Evolutionary conservation across 2,888 invertebrate species (phyloP).

Genomic region (Drosophila affinis): DNA sequence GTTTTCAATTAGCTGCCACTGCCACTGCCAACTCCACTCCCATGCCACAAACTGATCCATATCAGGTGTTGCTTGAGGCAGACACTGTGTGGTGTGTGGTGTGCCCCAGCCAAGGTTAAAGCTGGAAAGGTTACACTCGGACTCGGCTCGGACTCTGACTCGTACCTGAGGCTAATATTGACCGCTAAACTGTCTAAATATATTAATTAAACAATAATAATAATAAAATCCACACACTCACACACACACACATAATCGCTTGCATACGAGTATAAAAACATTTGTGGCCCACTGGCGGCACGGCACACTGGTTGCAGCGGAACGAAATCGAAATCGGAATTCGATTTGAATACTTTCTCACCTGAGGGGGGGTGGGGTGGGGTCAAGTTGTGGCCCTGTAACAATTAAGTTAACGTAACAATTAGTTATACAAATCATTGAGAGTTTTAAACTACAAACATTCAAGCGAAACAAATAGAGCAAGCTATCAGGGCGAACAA

Average conservation of each 20-base stretch:
- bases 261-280: slow-evolving; percentile 12
- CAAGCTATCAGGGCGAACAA: not conserved
- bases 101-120: slow-evolving; percentile 54
- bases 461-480: not conserved
- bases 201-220: slow-evolving; percentile 67
- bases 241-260: no score
- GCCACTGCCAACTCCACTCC: slow-evolving; percentile 30
- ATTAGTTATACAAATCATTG: not conserved
- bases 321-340: slow-evolving; percentile 16
- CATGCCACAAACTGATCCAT: slow-evolving; percentile 54
- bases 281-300: slow-evolving; percentile 15
- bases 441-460: slow-evolving; percentile 2
- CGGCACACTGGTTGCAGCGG: slow-evolving; percentile 56
- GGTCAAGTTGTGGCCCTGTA: slow-evolving; percentile 34
- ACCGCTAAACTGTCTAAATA: slow-evolving; percentile 71
- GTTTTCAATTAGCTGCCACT: slow-evolving; percentile 70
- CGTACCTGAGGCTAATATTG: slow-evolving; percentile 53
- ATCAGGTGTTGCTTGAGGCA: slow-evolving; percentile 49
- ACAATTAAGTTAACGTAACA: slow-evolving; percentile 29
- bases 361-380: slow-evolving; percentile 10
- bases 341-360: slow-evolving; percentile 32
- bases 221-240: slow-evolving; percentile 46
- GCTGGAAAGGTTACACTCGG: slow-evolving; percentile 61
- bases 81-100: slow-evolving; percentile 11
- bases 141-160: slow-evolving; percentile 9